Base-by-base conservation (phyloP, 2,888 invertebrate genomes). In the Nudaria mundana region DNA sequence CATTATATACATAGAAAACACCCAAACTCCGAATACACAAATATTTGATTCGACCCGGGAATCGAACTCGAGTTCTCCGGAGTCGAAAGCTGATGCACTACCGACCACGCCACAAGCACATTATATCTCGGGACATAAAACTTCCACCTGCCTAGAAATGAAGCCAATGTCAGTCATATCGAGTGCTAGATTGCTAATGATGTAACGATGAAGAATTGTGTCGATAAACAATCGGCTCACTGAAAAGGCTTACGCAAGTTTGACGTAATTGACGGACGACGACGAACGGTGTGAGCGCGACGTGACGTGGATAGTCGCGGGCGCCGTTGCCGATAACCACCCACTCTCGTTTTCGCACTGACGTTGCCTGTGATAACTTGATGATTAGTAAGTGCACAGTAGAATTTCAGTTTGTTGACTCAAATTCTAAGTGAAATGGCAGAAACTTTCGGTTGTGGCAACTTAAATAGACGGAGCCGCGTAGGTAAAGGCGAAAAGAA, bases 261-360 rank as follows among this genome's bases (percentile, higher is more conserved):
- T 72, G 67, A 73, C 71, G 70, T 67, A 60, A 58, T 61, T 56
- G 54, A 52, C 56, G 55, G 60, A 60, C 15, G 60, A n/a, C n/a
- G n/a, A n/a, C n/a, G n/a, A n/a, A n/a, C 52, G 41, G 45, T 40
- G 63, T 73, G 73, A 75, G 47, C 72, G 77, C 53, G 56, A 45
- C 40, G 48, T 48, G 56, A 63, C 55, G 56, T 48, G 30, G 41
- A 34, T 37, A 46, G 58, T 62, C 70, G 67, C 72, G 56, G 56
- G 63, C 71, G 72, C 71, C 60, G 32, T 38, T 51, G 53, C 48
- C 64, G 72, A 69, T 73, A 72, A 56, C 73, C 71, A 67, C 76
- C 73, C 71, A 80, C 82, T 80, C 77, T 79, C 73, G 65, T 57
- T 79, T 75, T 75, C 71, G 51, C 57, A 54, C 55, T 74, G 74